These are phyloP conservation scores for Drosophila paulistorum DNA, from an alignment of 1,140 invertebrate genomes.

Conservation along the genomic window DNA sequence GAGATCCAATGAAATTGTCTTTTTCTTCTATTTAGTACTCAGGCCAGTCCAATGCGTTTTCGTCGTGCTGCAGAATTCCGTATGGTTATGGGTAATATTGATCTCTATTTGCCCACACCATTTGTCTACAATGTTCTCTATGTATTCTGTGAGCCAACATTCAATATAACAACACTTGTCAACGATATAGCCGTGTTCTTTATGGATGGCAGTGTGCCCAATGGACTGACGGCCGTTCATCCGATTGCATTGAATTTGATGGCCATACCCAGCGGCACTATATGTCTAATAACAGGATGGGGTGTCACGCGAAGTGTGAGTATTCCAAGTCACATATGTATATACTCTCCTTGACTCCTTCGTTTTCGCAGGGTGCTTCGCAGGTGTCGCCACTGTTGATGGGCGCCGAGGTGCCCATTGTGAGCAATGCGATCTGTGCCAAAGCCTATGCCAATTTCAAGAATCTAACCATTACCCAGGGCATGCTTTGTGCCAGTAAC, in stretches of 20 bases:
- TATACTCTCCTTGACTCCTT: no score
- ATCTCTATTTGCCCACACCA: constrained; percentile 26
- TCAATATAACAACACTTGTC: constrained; percentile 33
- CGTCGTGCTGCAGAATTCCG: constrained; percentile 34
- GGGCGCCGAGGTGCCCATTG: constrained; percentile 37
- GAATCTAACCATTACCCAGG: background rate
- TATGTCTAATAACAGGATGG: constrained; percentile 43
- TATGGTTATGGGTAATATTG: constrained; percentile 39
- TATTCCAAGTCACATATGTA: background rate
- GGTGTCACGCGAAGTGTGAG: constrained; percentile 23
- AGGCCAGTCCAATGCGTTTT: constrained; percentile 15
- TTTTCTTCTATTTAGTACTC: constrained; percentile 7
- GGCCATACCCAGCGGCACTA: constrained; percentile 15
- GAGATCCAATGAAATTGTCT: background rate
- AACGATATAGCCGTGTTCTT: constrained; percentile 42
- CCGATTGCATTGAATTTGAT: constrained; percentile 30
- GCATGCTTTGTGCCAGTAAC: constrained; percentile 46
- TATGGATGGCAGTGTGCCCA: constrained; percentile 37
- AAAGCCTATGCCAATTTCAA: constrained; percentile 19
- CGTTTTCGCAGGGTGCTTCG: constrained; percentile 7
- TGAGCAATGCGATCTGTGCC: constrained; percentile 22
- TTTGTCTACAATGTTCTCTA: constrained; percentile 42
- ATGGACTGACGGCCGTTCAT: constrained; percentile 18
- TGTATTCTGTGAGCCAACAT: constrained; percentile 18
- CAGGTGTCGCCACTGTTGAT: constrained; percentile 29